Base-by-base conservation (phyloP, 2,888 invertebrate species). In the Diarsia mendica region DNA sequence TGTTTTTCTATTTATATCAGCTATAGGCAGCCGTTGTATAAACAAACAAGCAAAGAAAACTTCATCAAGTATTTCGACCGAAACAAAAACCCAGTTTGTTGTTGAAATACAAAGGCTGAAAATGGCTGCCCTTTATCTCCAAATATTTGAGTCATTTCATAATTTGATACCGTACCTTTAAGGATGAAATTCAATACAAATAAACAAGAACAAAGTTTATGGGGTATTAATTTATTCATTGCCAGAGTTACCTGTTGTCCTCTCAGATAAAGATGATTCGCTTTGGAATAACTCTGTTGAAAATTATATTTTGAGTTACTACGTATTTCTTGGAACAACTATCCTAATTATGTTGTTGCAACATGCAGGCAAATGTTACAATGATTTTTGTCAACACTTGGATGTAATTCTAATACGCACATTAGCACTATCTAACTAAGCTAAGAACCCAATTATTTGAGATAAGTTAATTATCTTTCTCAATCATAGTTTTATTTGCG, bases 391-490 rank as follows among this genome's bases (percentile, higher is more conserved):
- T 63, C 15, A 13, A 15, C 5, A 23, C 15, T 28, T 28, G 3
- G 10, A 75, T 11, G 39, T n/a, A 44, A 49, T 67, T 13, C 3
- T 18, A 74, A 77, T 49, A 78, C 49, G 48, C 49, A 44, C 5
- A 44, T 60, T n/a, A 63, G 9, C 18, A 44, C 44, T 55, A 69
- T 74, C 61, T 64, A 28, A 28, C 15, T 65, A 48, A 44, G 64
- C 66, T 33, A 60, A 49, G 69, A 65, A 60, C 58, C 44, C 49
- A 72, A 60, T 60, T 71, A 61, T 60, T 67, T 66, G 18, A 55
- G 66, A 75, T 81, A 80, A 48, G 8, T 15, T 18, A 20, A 55
- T 18, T 68, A 82, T 82, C 55, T 55, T 66, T 33, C 5, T 33
- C 49, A 55, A 68, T 65, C 15, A 10, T 61, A 67, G 51, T n/a